A percentile compares a stretch with the other conserved stretches of the same genome.
These are phyloP conservation scores for Anguilla megastoma DNA, from an alignment of 2,797 vertebrate genomes.

Conservation along the genomic window DNA sequence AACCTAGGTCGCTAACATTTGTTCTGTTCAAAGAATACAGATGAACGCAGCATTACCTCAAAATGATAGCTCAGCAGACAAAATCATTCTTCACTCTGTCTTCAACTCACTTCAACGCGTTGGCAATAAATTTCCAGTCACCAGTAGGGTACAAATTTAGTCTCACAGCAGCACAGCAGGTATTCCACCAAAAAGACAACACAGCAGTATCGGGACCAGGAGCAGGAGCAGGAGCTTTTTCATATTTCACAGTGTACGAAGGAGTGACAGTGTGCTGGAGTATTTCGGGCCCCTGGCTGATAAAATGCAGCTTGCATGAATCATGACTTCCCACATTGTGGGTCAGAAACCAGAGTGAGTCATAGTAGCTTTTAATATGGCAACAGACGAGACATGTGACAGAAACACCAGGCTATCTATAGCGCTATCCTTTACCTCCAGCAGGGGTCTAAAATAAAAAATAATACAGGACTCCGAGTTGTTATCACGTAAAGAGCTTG, in stretches of 20 bases:
- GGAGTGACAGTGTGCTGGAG: constrained; percentile 64
- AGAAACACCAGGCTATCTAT: constrained; percentile 70
- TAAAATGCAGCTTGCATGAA: constrained; percentile 78
- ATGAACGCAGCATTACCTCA: constrained; percentile 64
- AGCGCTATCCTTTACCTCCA: constrained; percentile 43
- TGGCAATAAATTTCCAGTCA: constrained; percentile 42
- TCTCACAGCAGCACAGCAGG: constrained; percentile 32
- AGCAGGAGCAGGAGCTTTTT: constrained; percentile 38
- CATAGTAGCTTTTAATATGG: constrained; percentile 78
- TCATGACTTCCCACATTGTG: constrained; percentile 82
- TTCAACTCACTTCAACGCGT: neutral
- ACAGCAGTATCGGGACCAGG: neutral
- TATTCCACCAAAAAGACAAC: constrained; percentile 11
- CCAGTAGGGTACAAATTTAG: neutral
- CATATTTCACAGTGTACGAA: constrained; percentile 44
- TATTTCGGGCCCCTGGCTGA: constrained; percentile 70
- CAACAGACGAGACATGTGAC: constrained; percentile 69
- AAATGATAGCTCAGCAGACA: constrained; percentile 50
- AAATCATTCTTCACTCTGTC: constrained; percentile 52
- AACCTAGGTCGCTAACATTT: constrained; percentile 7
- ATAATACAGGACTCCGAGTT: neutral
- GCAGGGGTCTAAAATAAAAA: constrained; percentile 11
- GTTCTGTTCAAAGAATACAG: neutral
- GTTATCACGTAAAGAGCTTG: neutral
- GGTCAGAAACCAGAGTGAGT: constrained; percentile 75